Base-by-base conservation (phyloP, 2,888 invertebrate species). In the Anorthoa munda region DNA sequence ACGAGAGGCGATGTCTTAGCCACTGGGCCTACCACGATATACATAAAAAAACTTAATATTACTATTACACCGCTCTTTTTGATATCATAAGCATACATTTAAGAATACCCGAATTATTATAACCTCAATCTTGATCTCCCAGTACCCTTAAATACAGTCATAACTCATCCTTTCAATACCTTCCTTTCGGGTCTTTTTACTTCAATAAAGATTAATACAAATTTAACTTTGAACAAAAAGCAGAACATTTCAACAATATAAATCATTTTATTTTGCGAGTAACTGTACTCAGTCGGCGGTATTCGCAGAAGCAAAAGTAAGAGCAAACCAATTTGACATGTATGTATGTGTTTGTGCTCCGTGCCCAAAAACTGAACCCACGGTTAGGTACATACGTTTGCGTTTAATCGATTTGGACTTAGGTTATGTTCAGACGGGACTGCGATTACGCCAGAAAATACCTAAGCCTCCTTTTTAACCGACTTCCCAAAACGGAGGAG, bases 301-400 rank as follows among this genome's bases (percentile, higher is more conserved):
- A 87, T 94, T 94, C 93, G 86, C 84, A 90, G 93, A 93, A 94
- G 90, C 89, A 90, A 89, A 93, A 91, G 92, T 88, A 90, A 90
- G 87, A 90, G 82, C 90, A 92, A 92, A 92, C 88, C 89, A 90
- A 93, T 93, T 92, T 89, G 89, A 72, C 74, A 69, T 88, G 85
- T 86, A 80, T 91, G 89, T 93, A 92, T 93, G 84, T 87, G 84
- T 88, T 89, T 90, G 88, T 84, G 81, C 39, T 69, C 64, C 79
- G 79, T 64, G 80, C 86, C 91, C 92, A 92, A 87, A 92, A 93
- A 90, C 88, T 86, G 73, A 77, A 73, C 72, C 75, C 60, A 66
- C 80, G 81, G 73, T 85, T 79, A 55, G 61, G 60, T 76, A 84
- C 87, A 82, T 66, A 81, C 55, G 67, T 76, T 71, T 71, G 21